Conservation (phyloP, 2,113 vertebrate species). For the Neoarius graeffei region DNA sequence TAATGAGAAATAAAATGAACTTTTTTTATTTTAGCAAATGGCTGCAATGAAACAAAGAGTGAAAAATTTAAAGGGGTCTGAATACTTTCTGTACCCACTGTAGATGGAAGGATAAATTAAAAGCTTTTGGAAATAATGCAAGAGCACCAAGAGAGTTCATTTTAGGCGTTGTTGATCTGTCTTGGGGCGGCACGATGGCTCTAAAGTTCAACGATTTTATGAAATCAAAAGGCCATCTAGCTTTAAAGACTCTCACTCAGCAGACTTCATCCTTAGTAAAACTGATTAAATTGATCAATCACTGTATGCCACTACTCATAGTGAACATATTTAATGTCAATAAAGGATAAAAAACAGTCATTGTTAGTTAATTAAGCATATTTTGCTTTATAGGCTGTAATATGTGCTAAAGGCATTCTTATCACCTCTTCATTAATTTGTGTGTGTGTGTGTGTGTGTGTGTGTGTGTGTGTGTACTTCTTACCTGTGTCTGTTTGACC, state of each 20-base stretch:
- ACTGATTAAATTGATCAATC: neutral
- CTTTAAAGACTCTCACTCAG: too few relatives aligned
- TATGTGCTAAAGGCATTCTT: neutral
- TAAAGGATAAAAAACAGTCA: neutral
- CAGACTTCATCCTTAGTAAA: neutral
- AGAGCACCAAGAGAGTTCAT: neutral
- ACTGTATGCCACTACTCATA: neutral
- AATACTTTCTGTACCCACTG: too few relatives aligned
- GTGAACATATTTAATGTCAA: neutral
- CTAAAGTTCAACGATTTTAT: too few relatives aligned
- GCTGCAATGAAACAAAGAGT: too few relatives aligned
- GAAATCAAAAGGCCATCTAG: too few relatives aligned
- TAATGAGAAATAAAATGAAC: too few relatives aligned
- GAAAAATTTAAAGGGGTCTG: too few relatives aligned
- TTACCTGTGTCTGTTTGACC: conserved; percentile 92
- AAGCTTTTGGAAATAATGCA: neutral
- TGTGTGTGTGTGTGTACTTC: neutral
- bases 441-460: neutral
- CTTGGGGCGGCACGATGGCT: too few relatives aligned
- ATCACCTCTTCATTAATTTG: neutral
- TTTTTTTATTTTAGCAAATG: too few relatives aligned
- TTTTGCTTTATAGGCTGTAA: neutral
- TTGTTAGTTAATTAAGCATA: neutral
- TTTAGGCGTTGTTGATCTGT: neutral
- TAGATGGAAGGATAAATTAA: neutral